Base-by-base conservation (phyloP, 1,140 invertebrate genomes). In the Pogonus chalceus region DNA sequence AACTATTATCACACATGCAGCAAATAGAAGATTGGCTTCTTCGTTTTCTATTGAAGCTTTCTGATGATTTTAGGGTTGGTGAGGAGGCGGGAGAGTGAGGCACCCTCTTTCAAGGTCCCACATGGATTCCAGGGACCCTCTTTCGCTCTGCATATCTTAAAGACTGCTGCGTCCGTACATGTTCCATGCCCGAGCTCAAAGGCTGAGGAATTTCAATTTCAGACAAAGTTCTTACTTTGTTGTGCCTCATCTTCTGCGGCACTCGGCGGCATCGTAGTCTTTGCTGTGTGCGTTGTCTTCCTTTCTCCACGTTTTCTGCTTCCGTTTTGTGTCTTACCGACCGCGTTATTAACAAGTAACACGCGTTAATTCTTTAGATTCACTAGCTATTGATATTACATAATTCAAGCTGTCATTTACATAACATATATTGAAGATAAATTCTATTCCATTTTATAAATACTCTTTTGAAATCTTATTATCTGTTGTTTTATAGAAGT, bases 191-290 rank as follows among this genome's bases (percentile, higher is more conserved):
- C 37, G 37, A 43, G 47, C 22, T 49, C 47, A 49, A 49, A 49
- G 47, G 47, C 47, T 49, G 47, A 49, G 47, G 47, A 49, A 49
- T 49, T 49, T 49, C 47, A 49, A 49, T 49, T 49, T 49, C 22
- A 49, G 22, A 49, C 47, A 49, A 49, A 49, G 47, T 49, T 49
- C 22, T 23, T 23, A 49, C 47, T 22, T 22, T 49, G 47, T 49
- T 21, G 47, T 49, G 47, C 37, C 37, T 43, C n/a, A 43, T 43
- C 37, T 43, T 12, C 9, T 10, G 9, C 37, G 37, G 37, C 37
- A 31, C 4, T 14, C 7, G 37, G 7, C 37, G 37, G 7, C 37
- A 10, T 9, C 37, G 7, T 9, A 43, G n/a, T n/a, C 37, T 4
- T 31, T 18, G 18, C 37, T 43, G 37, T 18, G 18, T 18, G 9